Evolutionary conservation across 2,888 invertebrate species (phyloP).

Genomic region (Eupeodes latifasciatus): DNA sequence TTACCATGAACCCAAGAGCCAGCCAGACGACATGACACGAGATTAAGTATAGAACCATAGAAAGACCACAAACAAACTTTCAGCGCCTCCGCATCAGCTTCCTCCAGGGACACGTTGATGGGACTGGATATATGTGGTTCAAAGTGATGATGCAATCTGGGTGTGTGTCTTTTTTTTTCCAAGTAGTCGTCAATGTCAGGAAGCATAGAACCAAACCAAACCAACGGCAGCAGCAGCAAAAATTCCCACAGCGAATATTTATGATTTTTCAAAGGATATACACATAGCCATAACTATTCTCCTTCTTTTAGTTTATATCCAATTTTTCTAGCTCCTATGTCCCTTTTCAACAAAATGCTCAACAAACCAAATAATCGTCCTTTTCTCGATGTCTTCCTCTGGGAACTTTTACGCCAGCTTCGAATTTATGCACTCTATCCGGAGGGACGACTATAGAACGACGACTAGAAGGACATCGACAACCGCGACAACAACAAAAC

Average conservation of each 20-base stretch:
- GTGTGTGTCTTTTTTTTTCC: conserved; percentile 63
- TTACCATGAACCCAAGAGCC: conserved; percentile 49
- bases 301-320: conserved; percentile 54
- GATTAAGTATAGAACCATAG: conserved; percentile 27
- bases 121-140: not conserved
- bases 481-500: conserved; percentile 24
- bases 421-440: conserved; percentile 54
- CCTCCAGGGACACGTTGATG: conserved; percentile 26
- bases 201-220: conserved; percentile 41
- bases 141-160: conserved; percentile 60
- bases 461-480: conserved; percentile 11
- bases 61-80: conserved; percentile 31
- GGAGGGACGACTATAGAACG: conserved; percentile 32
- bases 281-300: conserved; percentile 37
- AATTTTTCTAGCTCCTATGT: conserved; percentile 43
- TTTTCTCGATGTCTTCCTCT: conserved; percentile 47
- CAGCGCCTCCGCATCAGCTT: conserved; percentile 3
- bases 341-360: conserved; percentile 53
- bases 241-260: conserved; percentile 63
- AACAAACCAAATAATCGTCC: conserved; percentile 72
- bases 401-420: conserved; percentile 64
- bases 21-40: conserved; percentile 60
- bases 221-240: conserved; percentile 51
- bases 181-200: conserved; percentile 71
- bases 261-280: conserved; percentile 63